Evolutionary conservation across 2,888 invertebrate genomes (phyloP).

Genomic region (Drosophila koepferae): DNA sequence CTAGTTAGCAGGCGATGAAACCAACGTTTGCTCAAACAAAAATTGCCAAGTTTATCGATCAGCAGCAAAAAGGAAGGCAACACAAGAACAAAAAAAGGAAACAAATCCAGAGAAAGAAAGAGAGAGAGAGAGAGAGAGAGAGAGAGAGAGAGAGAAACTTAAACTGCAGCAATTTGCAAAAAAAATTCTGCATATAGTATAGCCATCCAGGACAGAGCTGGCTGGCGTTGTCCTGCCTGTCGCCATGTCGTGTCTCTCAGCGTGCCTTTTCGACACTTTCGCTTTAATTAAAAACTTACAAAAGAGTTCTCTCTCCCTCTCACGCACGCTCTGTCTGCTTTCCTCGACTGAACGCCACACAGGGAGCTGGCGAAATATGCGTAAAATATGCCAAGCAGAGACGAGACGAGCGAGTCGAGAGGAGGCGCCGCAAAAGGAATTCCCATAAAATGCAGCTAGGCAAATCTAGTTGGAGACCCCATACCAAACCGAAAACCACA

Average conservation of each 20-base stretch:
- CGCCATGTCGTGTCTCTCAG: slow-evolving; percentile 37
- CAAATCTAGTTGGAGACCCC: slow-evolving; percentile 55
- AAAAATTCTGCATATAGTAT: slow-evolving; percentile 34
- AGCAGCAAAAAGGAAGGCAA: slow-evolving; percentile 34
- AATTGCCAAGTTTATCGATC: slow-evolving; percentile 72
- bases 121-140: slow-evolving; percentile 3
- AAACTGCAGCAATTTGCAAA: slow-evolving; percentile 67
- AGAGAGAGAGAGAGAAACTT: slow-evolving; percentile 20
- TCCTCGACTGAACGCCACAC: slow-evolving; percentile 16
- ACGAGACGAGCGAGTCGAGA: slow-evolving; percentile 14
- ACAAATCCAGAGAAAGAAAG: too few species aligned
- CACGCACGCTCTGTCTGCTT: background rate
- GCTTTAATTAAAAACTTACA: slow-evolving; percentile 78
- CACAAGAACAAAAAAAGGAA: slow-evolving; percentile 16
- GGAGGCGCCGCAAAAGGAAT: slow-evolving; percentile 31
- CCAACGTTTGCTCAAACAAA: slow-evolving; percentile 30
- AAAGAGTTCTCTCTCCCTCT: slow-evolving; percentile 45
- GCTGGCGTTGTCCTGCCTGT: slow-evolving; percentile 17
- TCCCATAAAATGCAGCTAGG: slow-evolving; percentile 66
- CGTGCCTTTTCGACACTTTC: slow-evolving; percentile 74
- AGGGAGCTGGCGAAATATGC: slow-evolving; percentile 46
- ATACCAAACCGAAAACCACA: background rate
- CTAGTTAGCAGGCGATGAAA: slow-evolving; percentile 64
- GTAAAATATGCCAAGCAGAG: slow-evolving; percentile 67
- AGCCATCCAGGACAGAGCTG: slow-evolving; percentile 18